Evolutionary conservation across 2,888 invertebrate genomes (phyloP).

Genomic region (Acleris laterana): DNA sequence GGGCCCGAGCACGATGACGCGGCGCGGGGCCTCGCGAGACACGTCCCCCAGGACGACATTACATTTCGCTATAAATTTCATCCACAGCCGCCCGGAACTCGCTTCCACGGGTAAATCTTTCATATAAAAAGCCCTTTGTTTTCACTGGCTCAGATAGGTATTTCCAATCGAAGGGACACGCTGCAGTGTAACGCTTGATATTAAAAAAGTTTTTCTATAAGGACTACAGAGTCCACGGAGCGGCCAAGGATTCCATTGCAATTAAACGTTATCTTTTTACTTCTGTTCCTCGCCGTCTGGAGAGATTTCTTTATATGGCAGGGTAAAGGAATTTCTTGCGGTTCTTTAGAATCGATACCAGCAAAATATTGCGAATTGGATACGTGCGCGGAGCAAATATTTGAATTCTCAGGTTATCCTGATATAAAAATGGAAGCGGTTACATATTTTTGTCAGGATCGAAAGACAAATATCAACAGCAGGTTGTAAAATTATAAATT

Average conservation of each 20-base stretch:
- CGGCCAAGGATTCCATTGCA: slow-evolving; percentile 61
- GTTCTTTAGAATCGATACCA: slow-evolving; percentile 20
- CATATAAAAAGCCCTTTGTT: slow-evolving; percentile 70
- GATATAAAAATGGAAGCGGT: slow-evolving; percentile 1
- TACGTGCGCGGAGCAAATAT: slow-evolving; percentile 25
- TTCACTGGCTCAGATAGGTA: slow-evolving; percentile 69
- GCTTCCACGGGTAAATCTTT: slow-evolving; percentile 64
- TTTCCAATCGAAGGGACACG: slow-evolving; percentile 71
- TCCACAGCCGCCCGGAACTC: slow-evolving; percentile 61
- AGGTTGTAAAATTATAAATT: background rate
- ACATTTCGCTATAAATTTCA: slow-evolving; percentile 70
- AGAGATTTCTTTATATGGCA: slow-evolving; percentile 31
- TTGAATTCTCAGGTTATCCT: slow-evolving; percentile 17
- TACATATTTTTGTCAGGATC: background rate
- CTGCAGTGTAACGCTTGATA: slow-evolving; percentile 67
- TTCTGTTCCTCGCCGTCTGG: slow-evolving; percentile 28
- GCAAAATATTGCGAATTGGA: slow-evolving; percentile 28
- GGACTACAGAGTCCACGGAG: slow-evolving; percentile 53
- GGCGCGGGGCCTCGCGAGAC: slow-evolving; percentile 50
- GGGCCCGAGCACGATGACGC: slow-evolving; percentile 41
- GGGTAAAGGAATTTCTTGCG: slow-evolving; percentile 17
- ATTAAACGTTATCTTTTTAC: slow-evolving; percentile 56
- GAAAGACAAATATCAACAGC: background rate
- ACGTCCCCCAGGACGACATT: slow-evolving; percentile 62
- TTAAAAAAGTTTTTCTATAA: slow-evolving; percentile 81